phyloP scores from a whole-genome alignment of 2,888 invertebrate species.

The Hypsopygia costalis region DNA sequence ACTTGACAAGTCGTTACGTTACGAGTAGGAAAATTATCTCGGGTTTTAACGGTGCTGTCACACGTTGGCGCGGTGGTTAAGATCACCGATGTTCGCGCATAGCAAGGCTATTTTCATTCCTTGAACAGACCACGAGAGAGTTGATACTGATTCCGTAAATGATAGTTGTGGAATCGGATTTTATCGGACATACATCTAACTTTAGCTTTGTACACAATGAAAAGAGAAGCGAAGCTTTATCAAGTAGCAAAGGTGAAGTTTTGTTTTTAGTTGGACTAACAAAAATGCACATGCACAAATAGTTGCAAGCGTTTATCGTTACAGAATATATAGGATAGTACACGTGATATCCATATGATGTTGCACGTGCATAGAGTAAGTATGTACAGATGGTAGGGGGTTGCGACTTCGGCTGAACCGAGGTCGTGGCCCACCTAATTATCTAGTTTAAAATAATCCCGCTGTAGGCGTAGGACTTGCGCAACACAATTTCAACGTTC shows the following conservation, averaged over 20 bases:
- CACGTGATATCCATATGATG: conserved; percentile 22
- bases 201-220: conserved; percentile 7
- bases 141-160: conserved; percentile 1
- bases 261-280: conserved; percentile 5
- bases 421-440: conserved; percentile 49
- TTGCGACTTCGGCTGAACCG: conserved; percentile 33
- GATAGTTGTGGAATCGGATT: neutral
- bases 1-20: conserved; percentile 32
- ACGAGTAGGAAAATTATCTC: conserved; percentile 29
- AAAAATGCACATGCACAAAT: conserved; percentile 9
- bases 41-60: conserved; percentile 23
- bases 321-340: conserved; percentile 18
- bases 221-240: conserved; percentile 12
- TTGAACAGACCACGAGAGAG: neutral
- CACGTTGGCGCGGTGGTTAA: conserved; percentile 16
- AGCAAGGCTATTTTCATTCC: conserved; percentile 17
- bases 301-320: conserved; percentile 3
- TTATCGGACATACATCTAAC: neutral
- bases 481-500: conserved; percentile 73
- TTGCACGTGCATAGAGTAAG: conserved; percentile 41
- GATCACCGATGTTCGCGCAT: conserved; percentile 16
- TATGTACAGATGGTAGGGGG: conserved; percentile 42
- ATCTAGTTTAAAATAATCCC: conserved; percentile 75
- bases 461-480: conserved; percentile 72
- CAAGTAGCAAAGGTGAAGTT: conserved; percentile 9